These are phyloP conservation scores for Scaptomyza caliginosa DNA, from an alignment of 2,888 invertebrate species.

Conservation along the genomic window DNA sequence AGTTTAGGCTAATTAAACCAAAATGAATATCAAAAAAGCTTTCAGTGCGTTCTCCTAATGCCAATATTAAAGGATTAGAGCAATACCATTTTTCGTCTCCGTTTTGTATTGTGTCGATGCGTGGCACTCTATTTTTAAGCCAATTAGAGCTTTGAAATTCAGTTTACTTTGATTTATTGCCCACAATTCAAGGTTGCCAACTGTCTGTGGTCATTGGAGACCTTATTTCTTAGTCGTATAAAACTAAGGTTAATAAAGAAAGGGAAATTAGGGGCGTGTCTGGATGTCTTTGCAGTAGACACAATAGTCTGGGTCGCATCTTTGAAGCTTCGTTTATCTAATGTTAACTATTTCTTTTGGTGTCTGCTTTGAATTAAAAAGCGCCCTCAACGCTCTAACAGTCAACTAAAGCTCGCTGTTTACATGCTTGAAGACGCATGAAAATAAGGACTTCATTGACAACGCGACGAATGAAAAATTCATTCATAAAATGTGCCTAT, in stretches of 20 bases:
- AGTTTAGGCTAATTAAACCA: slow-evolving; percentile 39
- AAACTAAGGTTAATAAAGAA: neutral
- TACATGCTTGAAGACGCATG: neutral
- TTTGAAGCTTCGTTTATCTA: slow-evolving; percentile 69
- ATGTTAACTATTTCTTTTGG: slow-evolving; percentile 76
- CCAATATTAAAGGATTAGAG: slow-evolving; percentile 23
- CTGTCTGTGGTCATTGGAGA: slow-evolving; percentile 46
- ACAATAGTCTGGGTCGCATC: slow-evolving; percentile 46
- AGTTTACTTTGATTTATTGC: slow-evolving; percentile 57
- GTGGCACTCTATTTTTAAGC: slow-evolving; percentile 4
- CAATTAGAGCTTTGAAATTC: slow-evolving; percentile 9
- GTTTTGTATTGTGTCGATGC: slow-evolving; percentile 1
- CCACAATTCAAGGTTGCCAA: slow-evolving; percentile 46
- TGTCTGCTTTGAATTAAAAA: slow-evolving; percentile 65
- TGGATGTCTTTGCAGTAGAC: slow-evolving; percentile 12
- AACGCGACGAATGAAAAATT: slow-evolving; percentile 61
- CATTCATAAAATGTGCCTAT: slow-evolving; percentile 70
- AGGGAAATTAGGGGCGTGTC: neutral
- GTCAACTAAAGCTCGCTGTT: slow-evolving; percentile 31
- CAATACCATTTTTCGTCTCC: slow-evolving; percentile 1
- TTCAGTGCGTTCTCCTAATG: neutral
- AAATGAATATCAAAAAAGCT: slow-evolving; percentile 51
- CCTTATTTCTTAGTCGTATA: neutral
- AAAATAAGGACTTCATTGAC: slow-evolving; percentile 8
- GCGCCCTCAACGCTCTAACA: slow-evolving; percentile 39